Evolutionary conservation across 2,113 vertebrate species (phyloP).

Genomic region (Himantopus leucocephalus): DNA sequence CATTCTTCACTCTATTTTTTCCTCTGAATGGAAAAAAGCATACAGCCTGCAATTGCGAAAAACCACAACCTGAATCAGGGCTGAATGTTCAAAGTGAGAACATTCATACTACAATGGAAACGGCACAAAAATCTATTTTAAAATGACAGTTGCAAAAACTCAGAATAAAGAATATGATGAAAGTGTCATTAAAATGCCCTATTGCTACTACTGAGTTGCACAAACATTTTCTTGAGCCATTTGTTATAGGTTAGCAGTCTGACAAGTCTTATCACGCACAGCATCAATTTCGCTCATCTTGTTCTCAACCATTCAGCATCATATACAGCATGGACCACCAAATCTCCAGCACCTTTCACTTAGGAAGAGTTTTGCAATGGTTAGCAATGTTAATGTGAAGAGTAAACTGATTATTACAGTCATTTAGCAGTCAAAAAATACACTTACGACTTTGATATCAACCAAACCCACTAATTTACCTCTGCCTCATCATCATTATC

Average conservation of each 20-base stretch:
- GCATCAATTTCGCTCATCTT: not conserved
- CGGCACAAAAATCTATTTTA: not conserved
- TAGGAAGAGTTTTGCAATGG: not conserved
- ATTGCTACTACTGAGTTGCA: not conserved
- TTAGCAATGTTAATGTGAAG: not conserved
- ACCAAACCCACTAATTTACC: not conserved
- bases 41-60: not conserved
- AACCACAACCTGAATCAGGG: not conserved
- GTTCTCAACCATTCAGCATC: not conserved
- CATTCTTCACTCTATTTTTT: not conserved
- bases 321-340: not conserved
- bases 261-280: not conserved
- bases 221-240: not conserved
- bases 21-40: not conserved
- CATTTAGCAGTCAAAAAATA: not conserved
- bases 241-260: not conserved
- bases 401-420: not conserved
- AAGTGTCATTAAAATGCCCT: not conserved
- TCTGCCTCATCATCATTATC: not conserved
- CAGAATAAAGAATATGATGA: not conserved
- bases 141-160: not conserved
- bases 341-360: not conserved
- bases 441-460: not conserved
- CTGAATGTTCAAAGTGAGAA: not conserved
- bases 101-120: not conserved